A percentile compares a stretch with the other conserved stretches of the same genome.
Evolutionary conservation across 2,888 invertebrate genomes (phyloP).

Genomic region (Megastigmus dorsalis): DNA sequence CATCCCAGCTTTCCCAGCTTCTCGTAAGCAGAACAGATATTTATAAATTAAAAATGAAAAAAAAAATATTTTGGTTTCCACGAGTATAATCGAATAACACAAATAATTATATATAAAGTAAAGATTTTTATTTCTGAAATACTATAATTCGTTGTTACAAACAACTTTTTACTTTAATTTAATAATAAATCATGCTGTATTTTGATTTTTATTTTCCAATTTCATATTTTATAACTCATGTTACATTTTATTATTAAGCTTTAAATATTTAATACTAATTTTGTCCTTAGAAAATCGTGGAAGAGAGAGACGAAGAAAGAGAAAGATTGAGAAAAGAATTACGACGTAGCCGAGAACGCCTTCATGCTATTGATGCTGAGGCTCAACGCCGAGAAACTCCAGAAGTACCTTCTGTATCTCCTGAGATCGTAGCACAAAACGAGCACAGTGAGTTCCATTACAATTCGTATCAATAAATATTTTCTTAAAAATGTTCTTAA

Average conservation of each 20-base stretch:
- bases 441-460: conserved; percentile 38
- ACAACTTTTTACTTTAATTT: neutral
- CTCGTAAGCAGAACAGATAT: conserved; percentile 76
- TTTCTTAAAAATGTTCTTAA: neutral
- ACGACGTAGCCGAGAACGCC: conserved; percentile 82
- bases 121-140: too few relatives aligned
- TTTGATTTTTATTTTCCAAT: too few relatives aligned
- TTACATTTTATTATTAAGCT: neutral
- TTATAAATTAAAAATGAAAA: too few relatives aligned
- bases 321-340: conserved; percentile 84
- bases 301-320: conserved; percentile 85
- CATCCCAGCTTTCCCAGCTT: conserved; percentile 81
- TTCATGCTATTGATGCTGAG: conserved; percentile 77
- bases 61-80: too few relatives aligned
- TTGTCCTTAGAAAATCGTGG: conserved; percentile 80
- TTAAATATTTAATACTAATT: conserved; percentile 35
- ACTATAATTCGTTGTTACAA: too few relatives aligned
- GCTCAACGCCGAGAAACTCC: conserved; percentile 65
- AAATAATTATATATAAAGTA: too few relatives aligned
- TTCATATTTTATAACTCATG: conserved; percentile 1
- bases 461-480: too few relatives aligned
- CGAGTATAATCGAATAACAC: too few relatives aligned
- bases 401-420: conserved; percentile 22
- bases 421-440: conserved; percentile 34
- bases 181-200: neutral